Percentiles rank a stretch among this genome's conserved stretches.
Evolutionary conservation across 2,888 invertebrate species (phyloP).

Genomic region (Agriotes lineatus): DNA sequence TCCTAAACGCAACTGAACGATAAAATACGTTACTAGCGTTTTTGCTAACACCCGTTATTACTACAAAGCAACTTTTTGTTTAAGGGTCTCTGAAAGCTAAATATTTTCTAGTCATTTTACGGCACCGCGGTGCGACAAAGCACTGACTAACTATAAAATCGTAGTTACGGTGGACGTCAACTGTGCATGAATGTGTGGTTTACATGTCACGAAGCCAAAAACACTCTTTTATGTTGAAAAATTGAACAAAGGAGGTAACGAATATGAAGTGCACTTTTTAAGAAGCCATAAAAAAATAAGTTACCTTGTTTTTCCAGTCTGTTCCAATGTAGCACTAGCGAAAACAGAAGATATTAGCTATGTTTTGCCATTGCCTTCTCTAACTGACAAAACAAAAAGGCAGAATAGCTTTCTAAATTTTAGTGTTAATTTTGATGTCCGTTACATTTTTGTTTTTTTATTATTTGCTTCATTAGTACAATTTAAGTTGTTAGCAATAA

Average conservation of each 20-base stretch:
- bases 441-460: neutral
- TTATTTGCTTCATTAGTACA: neutral
- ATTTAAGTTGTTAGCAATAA: neutral
- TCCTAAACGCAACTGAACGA: too few relatives aligned
- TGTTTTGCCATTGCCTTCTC: neutral
- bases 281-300: neutral
- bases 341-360: neutral
- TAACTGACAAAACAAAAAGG: neutral
- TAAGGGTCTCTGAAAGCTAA: too few relatives aligned
- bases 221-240: neutral
- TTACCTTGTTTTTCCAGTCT: neutral
- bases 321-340: neutral
- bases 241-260: neutral
- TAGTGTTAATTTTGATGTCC: neutral
- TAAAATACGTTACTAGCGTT: too few relatives aligned
- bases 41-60: too few relatives aligned
- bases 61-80: too few relatives aligned
- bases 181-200: too few relatives aligned
- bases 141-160: too few relatives aligned
- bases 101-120: too few relatives aligned
- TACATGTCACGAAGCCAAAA: too few relatives aligned
- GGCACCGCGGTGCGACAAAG: too few relatives aligned
- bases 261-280: neutral
- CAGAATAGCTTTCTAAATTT: neutral
- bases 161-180: too few relatives aligned